Evolutionary conservation across 2,888 invertebrate species (phyloP).

Genomic region (Fragum whitleyi): DNA sequence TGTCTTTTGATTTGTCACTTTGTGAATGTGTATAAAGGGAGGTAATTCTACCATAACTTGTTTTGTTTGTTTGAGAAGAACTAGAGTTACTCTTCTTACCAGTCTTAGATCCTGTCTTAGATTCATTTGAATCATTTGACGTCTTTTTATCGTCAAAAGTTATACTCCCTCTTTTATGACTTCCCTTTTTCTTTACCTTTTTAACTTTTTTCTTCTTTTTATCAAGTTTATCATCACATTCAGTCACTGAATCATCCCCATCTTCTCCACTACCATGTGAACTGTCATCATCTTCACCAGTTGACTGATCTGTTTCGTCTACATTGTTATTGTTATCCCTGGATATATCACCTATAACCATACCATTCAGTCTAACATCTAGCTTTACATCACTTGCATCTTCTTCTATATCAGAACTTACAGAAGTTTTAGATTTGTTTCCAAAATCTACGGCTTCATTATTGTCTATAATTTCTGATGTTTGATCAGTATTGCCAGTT

Average conservation of each 20-base stretch:
- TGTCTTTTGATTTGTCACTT: conserved; percentile 25
- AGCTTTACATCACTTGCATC: conserved; percentile 9
- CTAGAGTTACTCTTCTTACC: conserved; percentile 1
- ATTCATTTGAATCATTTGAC: not conserved
- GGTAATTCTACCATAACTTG: conserved; percentile 63
- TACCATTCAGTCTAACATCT: conserved; percentile 17
- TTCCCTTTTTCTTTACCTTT: not conserved
- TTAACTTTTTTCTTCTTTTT: not conserved
- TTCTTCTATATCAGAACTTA: not conserved
- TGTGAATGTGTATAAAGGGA: conserved; percentile 48
- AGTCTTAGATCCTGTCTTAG: conserved; percentile 4
- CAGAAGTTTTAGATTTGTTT: not conserved
- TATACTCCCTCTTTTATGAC: not conserved
- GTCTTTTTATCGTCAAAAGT: conserved; percentile 7
- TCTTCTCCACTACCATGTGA: not conserved
- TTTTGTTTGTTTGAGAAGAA: conserved; percentile 42
- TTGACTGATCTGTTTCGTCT: not conserved
- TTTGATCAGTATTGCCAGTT: not conserved
- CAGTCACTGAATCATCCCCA: not conserved
- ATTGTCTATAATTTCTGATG: not conserved
- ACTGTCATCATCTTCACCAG: not conserved
- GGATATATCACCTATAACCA: conserved; percentile 14
- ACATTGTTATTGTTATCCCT: conserved; percentile 12
- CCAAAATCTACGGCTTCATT: not conserved
- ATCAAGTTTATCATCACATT: not conserved